Base-by-base conservation (phyloP, 2,888 invertebrate genomes). In the Stenurella melanura region DNA sequence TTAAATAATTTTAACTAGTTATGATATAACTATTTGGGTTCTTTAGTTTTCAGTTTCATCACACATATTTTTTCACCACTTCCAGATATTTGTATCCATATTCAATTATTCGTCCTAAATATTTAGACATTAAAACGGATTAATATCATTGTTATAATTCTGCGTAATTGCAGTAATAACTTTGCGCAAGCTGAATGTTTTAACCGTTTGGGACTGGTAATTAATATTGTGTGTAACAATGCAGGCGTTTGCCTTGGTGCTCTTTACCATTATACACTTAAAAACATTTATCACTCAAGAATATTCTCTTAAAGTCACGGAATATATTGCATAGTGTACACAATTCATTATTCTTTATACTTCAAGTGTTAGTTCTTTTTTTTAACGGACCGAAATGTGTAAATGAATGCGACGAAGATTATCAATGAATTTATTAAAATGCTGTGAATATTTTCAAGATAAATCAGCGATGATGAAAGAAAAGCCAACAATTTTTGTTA, bases 251-350 rank as follows among this genome's bases (percentile, higher is more conserved):
- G 71, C 15, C 38, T 61, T 71, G 50, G 30, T 50, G 60, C 18
- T 61, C 50, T 21, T 12, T 42, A 50, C 42, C 19, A 42, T 61
- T 70, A 58, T 58, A 58, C 18, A 50, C 38, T 60, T 26, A 50
- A 61, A 69, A 69, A 42, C 70, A 70, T 70, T 70, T 70, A 71
- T 71, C 71, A 60, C 61, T 50, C 42, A 71, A 71, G 61, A 71
- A 71, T 61, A 71, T 71, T 61, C 71, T 60, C 61, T 70, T 70
- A 60, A 61, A 71, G 71, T 71, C 71, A 71, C 61, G 71, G 18
- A 71, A 71, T 71, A 61, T 50, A 61, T 71, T 60, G 61, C 71
- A 42, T 42, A 42, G 12, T 71, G 42, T 71, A 42, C 71, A 42
- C 21, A 42, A 61, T 71, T 71, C 71, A 61, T 71, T 71, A 71